Percentiles rank a stretch among this genome's conserved stretches.
phyloP scores from a whole-genome alignment of 2,888 invertebrate genomes.

The Pyrgus malvae region DNA sequence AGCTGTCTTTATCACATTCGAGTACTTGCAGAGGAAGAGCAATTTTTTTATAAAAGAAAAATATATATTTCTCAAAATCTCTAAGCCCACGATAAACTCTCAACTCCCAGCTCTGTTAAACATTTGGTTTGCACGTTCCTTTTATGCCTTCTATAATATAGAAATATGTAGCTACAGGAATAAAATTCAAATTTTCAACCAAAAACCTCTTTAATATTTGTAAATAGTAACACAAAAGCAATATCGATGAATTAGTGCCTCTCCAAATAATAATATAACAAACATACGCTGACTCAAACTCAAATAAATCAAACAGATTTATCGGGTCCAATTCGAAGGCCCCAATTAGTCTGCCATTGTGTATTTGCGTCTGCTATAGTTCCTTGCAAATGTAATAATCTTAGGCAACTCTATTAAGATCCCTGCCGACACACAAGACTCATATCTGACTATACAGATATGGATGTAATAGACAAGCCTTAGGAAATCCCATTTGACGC shows the following conservation, averaged over 20 bases:
- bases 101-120: no score
- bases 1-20: no score
- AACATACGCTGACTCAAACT: conserved; percentile 26
- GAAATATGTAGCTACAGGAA: no score
- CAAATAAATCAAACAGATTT: conserved; percentile 32
- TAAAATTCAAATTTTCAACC: no score
- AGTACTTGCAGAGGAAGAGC: no score
- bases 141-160: no score
- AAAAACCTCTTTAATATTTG: neutral
- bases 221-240: neutral
- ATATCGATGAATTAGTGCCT: conserved; percentile 22
- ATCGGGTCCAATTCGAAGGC: conserved; percentile 28
- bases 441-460: conserved; percentile 19
- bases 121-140: no score
- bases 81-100: no score
- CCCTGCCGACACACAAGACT: conserved; percentile 36
- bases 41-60: no score
- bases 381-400: conserved; percentile 46
- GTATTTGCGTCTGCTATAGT: conserved; percentile 44
- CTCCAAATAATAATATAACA: conserved; percentile 11
- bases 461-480: conserved; percentile 30
- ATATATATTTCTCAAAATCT: no score
- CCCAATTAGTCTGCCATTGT: conserved; percentile 46
- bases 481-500: conserved; percentile 61
- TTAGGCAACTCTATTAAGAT: conserved; percentile 50